Conservation (phyloP, 1,140 invertebrate genomes). For the Papilio polyxenes region DNA sequence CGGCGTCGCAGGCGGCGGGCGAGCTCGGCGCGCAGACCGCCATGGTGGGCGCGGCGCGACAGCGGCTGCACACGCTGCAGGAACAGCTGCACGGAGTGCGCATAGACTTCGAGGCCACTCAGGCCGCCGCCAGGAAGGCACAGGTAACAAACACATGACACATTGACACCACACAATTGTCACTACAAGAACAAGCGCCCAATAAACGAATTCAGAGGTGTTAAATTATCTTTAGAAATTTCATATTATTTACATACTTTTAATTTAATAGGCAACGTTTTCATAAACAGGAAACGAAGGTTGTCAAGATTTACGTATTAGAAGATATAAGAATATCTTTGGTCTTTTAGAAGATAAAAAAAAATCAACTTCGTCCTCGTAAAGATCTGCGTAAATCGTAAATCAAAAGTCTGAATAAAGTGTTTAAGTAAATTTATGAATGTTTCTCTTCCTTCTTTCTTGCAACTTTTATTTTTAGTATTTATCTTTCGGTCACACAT, state of each 20-base stretch:
- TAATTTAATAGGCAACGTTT: slow-evolving; percentile 43
- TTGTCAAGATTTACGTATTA: slow-evolving; percentile 55
- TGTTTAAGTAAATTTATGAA: neutral
- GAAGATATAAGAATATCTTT: slow-evolving; percentile 66
- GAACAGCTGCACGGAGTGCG: slow-evolving; percentile 84
- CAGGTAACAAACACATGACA: slow-evolving; percentile 55
- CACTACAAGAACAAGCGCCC: too few species aligned
- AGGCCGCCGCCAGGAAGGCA: slow-evolving; percentile 84
- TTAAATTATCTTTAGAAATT: too few species aligned
- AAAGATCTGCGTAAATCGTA: neutral
- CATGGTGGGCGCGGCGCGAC: slow-evolving; percentile 86
- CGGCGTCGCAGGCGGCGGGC: slow-evolving; percentile 84
- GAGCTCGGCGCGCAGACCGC: slow-evolving; percentile 86
- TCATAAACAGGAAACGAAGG: slow-evolving; percentile 57
- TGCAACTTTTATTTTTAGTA: neutral
- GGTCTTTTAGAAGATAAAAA: slow-evolving; percentile 46
- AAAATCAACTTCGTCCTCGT: neutral
- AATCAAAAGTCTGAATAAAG: neutral
- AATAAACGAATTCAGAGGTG: too few species aligned
- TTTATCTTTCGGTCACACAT: neutral
- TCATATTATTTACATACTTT: neutral
- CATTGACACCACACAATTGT: too few species aligned
- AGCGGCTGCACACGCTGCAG: slow-evolving; percentile 81
- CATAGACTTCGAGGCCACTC: slow-evolving; percentile 85
- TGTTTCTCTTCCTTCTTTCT: slow-evolving; percentile 34